Evolutionary conservation across 2,113 vertebrate species (phyloP).

Genomic region (Otolemur garnettii): DNA sequence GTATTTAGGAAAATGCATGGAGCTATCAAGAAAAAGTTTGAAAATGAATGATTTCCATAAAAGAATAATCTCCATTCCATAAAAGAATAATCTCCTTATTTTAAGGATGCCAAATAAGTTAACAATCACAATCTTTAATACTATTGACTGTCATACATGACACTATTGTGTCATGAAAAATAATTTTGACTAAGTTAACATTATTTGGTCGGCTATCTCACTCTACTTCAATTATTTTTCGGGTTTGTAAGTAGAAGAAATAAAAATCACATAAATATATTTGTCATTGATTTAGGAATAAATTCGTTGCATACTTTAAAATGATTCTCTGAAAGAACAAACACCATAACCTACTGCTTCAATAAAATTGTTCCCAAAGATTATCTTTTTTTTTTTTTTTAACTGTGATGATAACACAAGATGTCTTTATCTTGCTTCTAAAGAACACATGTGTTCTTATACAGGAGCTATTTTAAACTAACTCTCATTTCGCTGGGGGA

Average conservation of each 20-base stretch:
- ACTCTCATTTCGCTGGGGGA: slow-evolving; percentile 25
- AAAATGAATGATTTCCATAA: slow-evolving; percentile 20
- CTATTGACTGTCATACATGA: slow-evolving; percentile 1
- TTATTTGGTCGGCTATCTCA: neutral
- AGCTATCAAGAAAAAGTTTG: neutral
- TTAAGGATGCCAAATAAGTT: neutral
- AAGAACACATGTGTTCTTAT: neutral
- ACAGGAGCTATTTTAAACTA: slow-evolving; percentile 43
- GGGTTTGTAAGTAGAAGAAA: neutral
- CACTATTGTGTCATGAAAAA: neutral
- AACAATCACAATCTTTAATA: neutral
- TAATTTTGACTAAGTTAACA: neutral
- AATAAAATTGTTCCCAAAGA: neutral
- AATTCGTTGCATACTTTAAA: slow-evolving; percentile 21
- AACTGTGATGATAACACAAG: slow-evolving; percentile 37
- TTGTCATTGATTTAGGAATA: slow-evolving; percentile 11
- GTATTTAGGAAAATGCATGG: neutral
- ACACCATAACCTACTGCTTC: neutral
- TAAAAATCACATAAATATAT: neutral
- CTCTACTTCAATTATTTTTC: neutral
- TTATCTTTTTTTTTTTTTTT: slow-evolving; percentile 20
- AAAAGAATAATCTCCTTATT: neutral
- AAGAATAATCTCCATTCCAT: neutral
- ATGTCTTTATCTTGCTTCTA: neutral
- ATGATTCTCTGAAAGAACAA: neutral